A percentile compares a stretch with the other conserved stretches of the same genome.
Evolutionary conservation across 2,797 vertebrate species (phyloP).

Genomic region (Vireo griseus): DNA sequence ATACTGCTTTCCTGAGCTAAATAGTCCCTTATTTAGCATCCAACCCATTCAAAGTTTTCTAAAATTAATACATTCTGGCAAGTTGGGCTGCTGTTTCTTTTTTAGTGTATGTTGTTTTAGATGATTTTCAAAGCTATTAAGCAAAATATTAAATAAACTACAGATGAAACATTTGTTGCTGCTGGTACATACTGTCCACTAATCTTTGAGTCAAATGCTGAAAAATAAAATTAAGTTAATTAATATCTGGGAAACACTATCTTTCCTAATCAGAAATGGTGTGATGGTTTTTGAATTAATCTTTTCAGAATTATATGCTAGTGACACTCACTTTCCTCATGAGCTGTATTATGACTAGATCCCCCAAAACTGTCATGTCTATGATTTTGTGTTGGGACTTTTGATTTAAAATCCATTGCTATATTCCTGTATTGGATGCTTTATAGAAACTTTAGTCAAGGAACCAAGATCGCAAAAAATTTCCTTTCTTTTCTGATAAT

Average conservation of each 20-base stretch:
- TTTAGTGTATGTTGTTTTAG: not conserved
- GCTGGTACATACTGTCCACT: not conserved
- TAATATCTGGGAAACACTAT: not conserved
- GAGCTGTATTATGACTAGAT: not conserved
- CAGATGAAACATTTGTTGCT: not conserved
- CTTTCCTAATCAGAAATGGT: not conserved
- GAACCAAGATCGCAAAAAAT: not conserved
- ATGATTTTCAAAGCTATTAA: not conserved
- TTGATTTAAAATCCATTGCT: not conserved
- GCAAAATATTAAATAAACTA: not conserved
- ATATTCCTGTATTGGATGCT: not conserved
- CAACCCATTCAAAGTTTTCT: not conserved
- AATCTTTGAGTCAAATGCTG: not conserved
- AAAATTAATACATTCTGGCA: not conserved
- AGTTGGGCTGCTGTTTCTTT: not conserved
- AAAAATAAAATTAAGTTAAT: not conserved
- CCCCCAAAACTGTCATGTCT: not conserved
- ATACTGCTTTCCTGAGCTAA: not conserved
- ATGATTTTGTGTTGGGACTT: not conserved
- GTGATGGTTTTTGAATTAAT: not conserved
- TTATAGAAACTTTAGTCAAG: not conserved
- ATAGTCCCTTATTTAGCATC: not conserved
- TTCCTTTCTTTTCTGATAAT: not conserved
- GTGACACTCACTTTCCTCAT: not conserved
- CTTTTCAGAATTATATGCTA: not conserved